These are phyloP conservation scores for Agrochola lychnidis DNA, from an alignment of 2,888 invertebrate genomes.

Conservation along the genomic window DNA sequence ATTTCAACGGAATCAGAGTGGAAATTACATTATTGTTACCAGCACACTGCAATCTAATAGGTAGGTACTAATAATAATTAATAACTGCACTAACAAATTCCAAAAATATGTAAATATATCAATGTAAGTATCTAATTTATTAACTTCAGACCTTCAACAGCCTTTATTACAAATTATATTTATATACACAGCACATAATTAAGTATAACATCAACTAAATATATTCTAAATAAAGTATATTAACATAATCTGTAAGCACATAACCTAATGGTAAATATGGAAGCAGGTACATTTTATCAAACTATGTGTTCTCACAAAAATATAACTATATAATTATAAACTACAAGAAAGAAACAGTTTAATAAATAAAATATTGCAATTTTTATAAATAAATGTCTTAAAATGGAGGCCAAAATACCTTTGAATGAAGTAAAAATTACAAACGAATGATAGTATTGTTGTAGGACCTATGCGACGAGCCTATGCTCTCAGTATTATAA, in stretches of 20 bases:
- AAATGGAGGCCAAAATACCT: neutral
- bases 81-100: slow-evolving; percentile 28
- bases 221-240: slow-evolving; percentile 42
- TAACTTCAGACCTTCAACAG: slow-evolving; percentile 10
- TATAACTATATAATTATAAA: slow-evolving; percentile 3
- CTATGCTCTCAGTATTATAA: neutral
- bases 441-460: slow-evolving; percentile 2
- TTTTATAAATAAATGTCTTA: neutral
- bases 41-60: slow-evolving; percentile 14
- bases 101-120: slow-evolving; percentile 38
- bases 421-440: neutral
- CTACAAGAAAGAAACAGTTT: neutral
- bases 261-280: slow-evolving; percentile 31
- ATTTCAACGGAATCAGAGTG: neutral
- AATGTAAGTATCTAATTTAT: slow-evolving; percentile 21
- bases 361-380: neutral
- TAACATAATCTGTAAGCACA: slow-evolving; percentile 38
- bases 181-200: slow-evolving; percentile 31
- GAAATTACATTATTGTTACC: slow-evolving; percentile 6
- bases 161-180: slow-evolving; percentile 32
- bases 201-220: slow-evolving; percentile 36
- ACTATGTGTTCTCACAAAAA: slow-evolving; percentile 13
- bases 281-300: slow-evolving; percentile 34
- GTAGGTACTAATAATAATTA: neutral
- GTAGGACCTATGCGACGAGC: neutral